Percentiles rank a stretch among this genome's conserved stretches.
Evolutionary conservation across 2,113 vertebrate genomes (phyloP).

Genomic region (Pteropus alecto): DNA sequence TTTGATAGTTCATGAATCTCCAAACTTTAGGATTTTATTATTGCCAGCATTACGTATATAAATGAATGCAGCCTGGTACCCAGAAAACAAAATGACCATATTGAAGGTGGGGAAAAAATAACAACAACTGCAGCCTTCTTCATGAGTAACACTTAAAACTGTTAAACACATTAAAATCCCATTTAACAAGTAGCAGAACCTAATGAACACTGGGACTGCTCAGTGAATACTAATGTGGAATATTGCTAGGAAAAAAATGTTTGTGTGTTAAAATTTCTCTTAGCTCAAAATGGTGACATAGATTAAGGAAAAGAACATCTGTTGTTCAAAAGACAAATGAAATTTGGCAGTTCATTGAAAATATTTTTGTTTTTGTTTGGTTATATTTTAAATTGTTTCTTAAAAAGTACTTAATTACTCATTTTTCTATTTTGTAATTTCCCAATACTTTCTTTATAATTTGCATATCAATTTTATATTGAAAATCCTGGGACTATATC

Average conservation of each 20-base stretch:
- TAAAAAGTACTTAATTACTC: neutral
- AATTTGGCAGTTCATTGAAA: conserved; percentile 49
- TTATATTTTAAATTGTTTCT: conserved; percentile 50
- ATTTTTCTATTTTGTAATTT: conserved; percentile 18
- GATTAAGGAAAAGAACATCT: conserved; percentile 68
- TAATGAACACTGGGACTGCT: conserved; percentile 83
- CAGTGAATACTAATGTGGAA: conserved; percentile 81
- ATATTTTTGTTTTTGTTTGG: conserved; percentile 45
- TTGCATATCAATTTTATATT: neutral
- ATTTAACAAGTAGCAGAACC: conserved; percentile 83
- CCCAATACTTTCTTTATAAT: neutral
- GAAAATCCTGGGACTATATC: neutral
- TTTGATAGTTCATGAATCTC: conserved; percentile 74
- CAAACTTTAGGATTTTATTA: conserved; percentile 73
- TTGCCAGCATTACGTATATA: conserved; percentile 78
- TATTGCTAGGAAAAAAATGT: conserved; percentile 71
- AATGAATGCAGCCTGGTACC: conserved; percentile 75
- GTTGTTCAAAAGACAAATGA: conserved; percentile 73
- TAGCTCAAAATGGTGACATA: conserved; percentile 71
- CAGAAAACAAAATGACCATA: conserved; percentile 77
- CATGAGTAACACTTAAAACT: conserved; percentile 80
- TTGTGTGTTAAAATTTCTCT: conserved; percentile 73
- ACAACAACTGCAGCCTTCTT: conserved; percentile 68
- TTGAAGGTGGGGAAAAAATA: conserved; percentile 20
- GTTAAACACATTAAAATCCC: conserved; percentile 85